Conservation (phyloP, 2,888 invertebrate genomes). For the Platycheirus rosarum region DNA sequence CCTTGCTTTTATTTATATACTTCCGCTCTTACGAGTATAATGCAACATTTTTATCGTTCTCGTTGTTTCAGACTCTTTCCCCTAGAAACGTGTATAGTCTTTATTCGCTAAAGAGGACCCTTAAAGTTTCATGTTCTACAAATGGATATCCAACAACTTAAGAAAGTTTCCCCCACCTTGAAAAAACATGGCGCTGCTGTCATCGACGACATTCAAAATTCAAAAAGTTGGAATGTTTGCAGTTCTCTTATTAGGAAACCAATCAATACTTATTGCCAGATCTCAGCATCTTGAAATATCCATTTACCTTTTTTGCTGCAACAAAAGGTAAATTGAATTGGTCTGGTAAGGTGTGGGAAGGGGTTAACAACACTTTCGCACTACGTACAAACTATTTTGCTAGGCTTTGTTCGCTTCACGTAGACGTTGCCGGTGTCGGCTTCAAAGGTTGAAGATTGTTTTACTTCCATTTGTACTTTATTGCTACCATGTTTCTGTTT, state of each 20-base stretch:
- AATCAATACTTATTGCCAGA: conserved; percentile 16
- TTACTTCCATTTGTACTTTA: conserved; percentile 7
- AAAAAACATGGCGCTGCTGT: background rate
- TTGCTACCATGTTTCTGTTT: conserved; percentile 5
- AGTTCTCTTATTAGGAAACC: conserved; percentile 9
- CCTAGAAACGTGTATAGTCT: too few species aligned
- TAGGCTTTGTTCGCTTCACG: conserved; percentile 13
- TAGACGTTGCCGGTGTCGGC: background rate
- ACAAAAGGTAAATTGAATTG: background rate
- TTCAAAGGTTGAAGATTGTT: background rate
- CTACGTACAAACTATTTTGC: background rate
- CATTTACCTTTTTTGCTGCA: background rate
- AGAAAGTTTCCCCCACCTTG: background rate
- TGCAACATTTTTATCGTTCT: too few species aligned
- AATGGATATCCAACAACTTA: conserved; percentile 2
- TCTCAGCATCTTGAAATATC: conserved; percentile 9
- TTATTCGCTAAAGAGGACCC: too few species aligned
- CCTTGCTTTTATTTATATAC: too few species aligned
- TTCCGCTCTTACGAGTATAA: too few species aligned
- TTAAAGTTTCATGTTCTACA: background rate
- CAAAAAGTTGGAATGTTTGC: conserved; percentile 24
- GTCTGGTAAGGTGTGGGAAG: background rate
- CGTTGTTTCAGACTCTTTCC: too few species aligned
- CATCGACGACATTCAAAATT: background rate
- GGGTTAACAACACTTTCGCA: background rate